A percentile compares a stretch with the other conserved stretches of the same genome.
These are phyloP conservation scores for Anagyrus pseudococci DNA, from an alignment of 2,888 invertebrate genomes.

Conservation along the genomic window DNA sequence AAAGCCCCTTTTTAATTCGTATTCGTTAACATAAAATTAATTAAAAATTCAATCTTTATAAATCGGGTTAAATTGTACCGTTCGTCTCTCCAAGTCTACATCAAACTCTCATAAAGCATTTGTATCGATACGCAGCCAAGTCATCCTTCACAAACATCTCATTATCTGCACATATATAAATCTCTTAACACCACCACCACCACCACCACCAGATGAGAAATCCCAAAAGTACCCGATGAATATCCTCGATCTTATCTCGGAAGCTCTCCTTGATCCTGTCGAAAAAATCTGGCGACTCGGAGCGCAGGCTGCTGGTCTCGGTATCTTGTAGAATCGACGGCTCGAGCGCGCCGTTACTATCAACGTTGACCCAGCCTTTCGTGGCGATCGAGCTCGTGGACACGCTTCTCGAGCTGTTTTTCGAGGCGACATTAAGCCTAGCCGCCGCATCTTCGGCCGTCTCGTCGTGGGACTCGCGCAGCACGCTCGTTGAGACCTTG, in stretches of 20 bases:
- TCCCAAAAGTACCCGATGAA: conserved; percentile 67
- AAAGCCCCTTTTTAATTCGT: too few relatives aligned
- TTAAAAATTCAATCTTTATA: too few relatives aligned
- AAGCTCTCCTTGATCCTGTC: conserved; percentile 38
- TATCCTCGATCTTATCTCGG: conserved; percentile 67
- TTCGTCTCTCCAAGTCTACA: too few relatives aligned
- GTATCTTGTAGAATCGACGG: background rate
- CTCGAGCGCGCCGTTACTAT: background rate
- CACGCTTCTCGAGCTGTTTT: conserved; percentile 28
- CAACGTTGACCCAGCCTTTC: background rate
- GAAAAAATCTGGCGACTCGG: conserved; percentile 33
- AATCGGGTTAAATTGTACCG: too few relatives aligned
- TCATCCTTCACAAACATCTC: too few relatives aligned
- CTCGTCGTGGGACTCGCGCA: background rate
- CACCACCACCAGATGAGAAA: background rate
- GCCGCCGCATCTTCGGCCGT: background rate
- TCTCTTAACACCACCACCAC: too few relatives aligned
- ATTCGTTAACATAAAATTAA: too few relatives aligned
- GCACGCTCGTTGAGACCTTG: too few relatives aligned
- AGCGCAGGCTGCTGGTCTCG: background rate
- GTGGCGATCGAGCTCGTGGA: conserved; percentile 15
- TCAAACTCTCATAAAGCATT: too few relatives aligned
- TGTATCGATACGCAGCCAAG: too few relatives aligned
- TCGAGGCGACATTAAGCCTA: conserved; percentile 23
- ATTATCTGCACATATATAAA: too few relatives aligned